Base-by-base conservation (phyloP, 2,113 vertebrate species). In the Elephantulus edwardii region DNA sequence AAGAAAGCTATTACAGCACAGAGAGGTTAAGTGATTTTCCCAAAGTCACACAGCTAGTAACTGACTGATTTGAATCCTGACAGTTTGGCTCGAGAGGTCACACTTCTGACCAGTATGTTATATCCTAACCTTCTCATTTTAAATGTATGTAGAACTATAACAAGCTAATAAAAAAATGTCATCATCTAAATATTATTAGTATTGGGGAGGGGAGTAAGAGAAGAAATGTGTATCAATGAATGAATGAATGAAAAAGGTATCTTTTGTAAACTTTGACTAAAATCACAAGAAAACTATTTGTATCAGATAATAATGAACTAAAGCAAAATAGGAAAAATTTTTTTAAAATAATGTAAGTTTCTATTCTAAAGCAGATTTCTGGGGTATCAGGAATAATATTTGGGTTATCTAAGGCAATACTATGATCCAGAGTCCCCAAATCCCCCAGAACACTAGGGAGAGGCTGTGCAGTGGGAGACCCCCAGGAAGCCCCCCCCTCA, bases 1-100 rank as follows among this genome's bases (percentile, higher is more conserved):
- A 77, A 74, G 50, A 68, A 90, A 22, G 42, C 62, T 33, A 74
- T 86, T 89, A 88, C 91, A 58, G 58, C 52, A 84, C 54, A 90
- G 82, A 89, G 33, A 92, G 6, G 30, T 87, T 83, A 91, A 89
- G 64, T 35, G 44, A 85, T 50, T 71, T 90, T 17, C 52, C 71
- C 19, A 28, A 80, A 77, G 82, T 75, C 75, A 86, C 85, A 76
- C 52, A 89, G 75, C 42, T 70, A 38, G 42, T 66, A 81, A 77
- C 8, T 33, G 38, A 42, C 38, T 50, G 30, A 70, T 48, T 9
- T 82, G 78, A 80, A 91, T 86, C 66, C 58, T 66, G 66, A 64
- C 28, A 84, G 62, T 85, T 68, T 78, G 54, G 50, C 50, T 72
- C 33, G n/a, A 68, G 62, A 81, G 42, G 17, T 40, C 44, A 44